Conservation (phyloP, 2,888 invertebrate genomes). For the Mythimna vitellina region DNA sequence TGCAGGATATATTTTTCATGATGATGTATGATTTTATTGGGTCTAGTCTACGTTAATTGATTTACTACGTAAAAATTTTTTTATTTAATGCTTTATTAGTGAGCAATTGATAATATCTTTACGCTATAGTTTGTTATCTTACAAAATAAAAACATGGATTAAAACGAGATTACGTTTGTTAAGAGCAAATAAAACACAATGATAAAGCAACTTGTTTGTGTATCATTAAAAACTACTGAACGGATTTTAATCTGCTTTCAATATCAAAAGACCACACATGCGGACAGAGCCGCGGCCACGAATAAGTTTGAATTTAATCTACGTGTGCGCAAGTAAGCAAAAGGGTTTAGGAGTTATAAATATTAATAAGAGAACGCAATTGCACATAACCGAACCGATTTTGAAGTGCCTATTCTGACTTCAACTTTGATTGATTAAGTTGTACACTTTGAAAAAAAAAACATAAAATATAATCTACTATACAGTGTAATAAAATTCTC, state of each 20-base stretch:
- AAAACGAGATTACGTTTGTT: slow-evolving; percentile 17
- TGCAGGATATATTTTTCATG: neutral
- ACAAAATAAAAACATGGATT: slow-evolving; percentile 11
- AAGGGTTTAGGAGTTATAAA: slow-evolving; percentile 49
- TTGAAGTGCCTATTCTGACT: slow-evolving; percentile 22
- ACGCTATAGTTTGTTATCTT: neutral
- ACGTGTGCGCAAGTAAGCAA: slow-evolving; percentile 37
- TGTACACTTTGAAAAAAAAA: slow-evolving; percentile 8
- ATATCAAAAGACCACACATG: slow-evolving; percentile 52
- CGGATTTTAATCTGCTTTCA: slow-evolving; percentile 59
- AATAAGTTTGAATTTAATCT: slow-evolving; percentile 50
- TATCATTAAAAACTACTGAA: slow-evolving; percentile 60
- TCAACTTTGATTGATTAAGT: slow-evolving; percentile 32
- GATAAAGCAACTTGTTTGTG: slow-evolving; percentile 41
- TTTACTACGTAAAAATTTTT: too few species aligned
- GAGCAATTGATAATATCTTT: neutral
- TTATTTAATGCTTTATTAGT: neutral
- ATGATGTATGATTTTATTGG: neutral
- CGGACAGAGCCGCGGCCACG: slow-evolving; percentile 44
- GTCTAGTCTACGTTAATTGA: neutral
- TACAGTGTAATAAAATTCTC: slow-evolving; percentile 11
- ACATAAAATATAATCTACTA: slow-evolving; percentile 2
- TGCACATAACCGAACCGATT: slow-evolving; percentile 13
- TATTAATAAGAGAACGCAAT: slow-evolving; percentile 37
- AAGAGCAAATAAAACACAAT: slow-evolving; percentile 39